A percentile compares a stretch with the other conserved stretches of the same genome.
phyloP scores from a whole-genome alignment of 2,113 vertebrate species.

The Salvelinus alpinus region DNA sequence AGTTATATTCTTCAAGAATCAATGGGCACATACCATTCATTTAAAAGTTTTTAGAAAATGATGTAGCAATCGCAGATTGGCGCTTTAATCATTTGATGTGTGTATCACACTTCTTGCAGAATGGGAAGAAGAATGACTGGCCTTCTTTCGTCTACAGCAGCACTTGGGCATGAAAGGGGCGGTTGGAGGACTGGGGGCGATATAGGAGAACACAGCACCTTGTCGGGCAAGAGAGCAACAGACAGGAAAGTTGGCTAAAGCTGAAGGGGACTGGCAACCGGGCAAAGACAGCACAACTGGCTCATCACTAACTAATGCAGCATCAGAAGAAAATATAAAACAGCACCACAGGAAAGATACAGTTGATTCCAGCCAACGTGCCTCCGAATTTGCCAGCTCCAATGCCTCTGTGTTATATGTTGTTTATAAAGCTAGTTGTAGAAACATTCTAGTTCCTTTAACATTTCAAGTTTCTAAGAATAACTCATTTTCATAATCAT shows the following conservation, averaged over 20 bases:
- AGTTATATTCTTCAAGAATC: no score
- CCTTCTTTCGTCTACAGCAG: not conserved
- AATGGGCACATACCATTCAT: no score
- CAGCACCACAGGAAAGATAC: not conserved
- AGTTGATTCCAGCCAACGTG: not conserved
- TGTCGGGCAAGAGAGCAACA: slow-evolving; percentile 9
- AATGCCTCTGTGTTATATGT: not conserved
- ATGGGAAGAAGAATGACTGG: slow-evolving; percentile 10
- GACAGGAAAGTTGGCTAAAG: not conserved
- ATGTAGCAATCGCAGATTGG: no score
- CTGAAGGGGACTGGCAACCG: slow-evolving; percentile 32
- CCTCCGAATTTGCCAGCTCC: not conserved
- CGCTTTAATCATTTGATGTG: slow-evolving; percentile 39
- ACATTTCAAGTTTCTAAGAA: not conserved
- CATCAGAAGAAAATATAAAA: slow-evolving; percentile 1
- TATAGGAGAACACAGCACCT: slow-evolving; percentile 25
- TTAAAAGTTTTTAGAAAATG: no score
- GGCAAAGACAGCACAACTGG: not conserved
- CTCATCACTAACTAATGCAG: not conserved
- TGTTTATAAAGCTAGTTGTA: not conserved
- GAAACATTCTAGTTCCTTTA: not conserved
- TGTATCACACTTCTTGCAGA: slow-evolving; percentile 26
- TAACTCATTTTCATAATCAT: no score
- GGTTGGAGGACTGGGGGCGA: slow-evolving; percentile 33
- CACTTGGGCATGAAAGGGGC: slow-evolving; percentile 3